A percentile compares a stretch with the other conserved stretches of the same genome.
These are phyloP conservation scores for Seira sanloemensis DNA, from an alignment of 2,888 invertebrate genomes.

Conservation along the genomic window DNA sequence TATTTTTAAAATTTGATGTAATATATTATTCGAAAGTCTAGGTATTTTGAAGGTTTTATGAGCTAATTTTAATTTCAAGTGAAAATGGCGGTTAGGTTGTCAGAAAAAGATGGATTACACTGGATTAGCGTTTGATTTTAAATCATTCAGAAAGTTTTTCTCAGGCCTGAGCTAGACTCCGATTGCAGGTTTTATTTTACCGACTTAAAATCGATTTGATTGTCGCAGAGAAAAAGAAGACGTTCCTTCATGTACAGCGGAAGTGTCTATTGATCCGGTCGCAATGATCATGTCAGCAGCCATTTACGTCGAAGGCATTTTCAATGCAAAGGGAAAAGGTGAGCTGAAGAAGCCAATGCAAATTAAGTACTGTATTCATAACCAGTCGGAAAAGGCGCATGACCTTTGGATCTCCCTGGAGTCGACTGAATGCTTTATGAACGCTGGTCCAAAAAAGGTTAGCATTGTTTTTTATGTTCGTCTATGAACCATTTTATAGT, in stretches of 20 bases:
- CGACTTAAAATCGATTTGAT: neutral
- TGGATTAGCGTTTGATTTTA: no score
- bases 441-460: constrained; percentile 94
- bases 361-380: constrained; percentile 84
- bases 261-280: constrained; percentile 51
- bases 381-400: constrained; percentile 83
- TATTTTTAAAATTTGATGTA: no score
- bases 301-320: constrained; percentile 66
- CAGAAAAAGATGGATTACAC: no score
- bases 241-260: constrained; percentile 29
- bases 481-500: no score
- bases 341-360: constrained; percentile 78
- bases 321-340: constrained; percentile 60
- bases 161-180: no score
- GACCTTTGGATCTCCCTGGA: constrained; percentile 86
- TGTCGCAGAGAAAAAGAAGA: constrained; percentile 21
- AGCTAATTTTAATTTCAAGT: no score
- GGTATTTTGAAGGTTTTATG: no score
- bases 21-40: no score
- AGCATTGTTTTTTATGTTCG: no score
- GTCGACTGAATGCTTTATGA: constrained; percentile 94
- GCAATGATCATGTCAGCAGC: constrained; percentile 7
- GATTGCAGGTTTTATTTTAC: neutral
- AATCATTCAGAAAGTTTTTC: no score
- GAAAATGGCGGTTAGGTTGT: no score